phyloP scores from a whole-genome alignment of 2,888 invertebrate species.

The Eupithecia exiguata region DNA sequence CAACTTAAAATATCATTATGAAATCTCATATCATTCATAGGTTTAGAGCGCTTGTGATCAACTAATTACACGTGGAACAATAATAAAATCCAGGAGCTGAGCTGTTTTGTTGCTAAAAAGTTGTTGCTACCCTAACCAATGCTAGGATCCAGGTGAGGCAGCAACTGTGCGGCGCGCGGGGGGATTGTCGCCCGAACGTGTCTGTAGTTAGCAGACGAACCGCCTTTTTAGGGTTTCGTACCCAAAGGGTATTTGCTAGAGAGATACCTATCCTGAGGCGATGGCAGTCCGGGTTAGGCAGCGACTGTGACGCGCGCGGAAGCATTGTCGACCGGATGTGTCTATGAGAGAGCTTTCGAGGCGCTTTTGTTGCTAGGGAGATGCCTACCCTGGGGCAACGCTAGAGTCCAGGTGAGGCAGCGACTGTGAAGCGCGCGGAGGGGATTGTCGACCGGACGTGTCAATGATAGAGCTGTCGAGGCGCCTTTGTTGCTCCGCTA shows the following conservation, averaged over 20 bases:
- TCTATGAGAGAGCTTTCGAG: constrained; percentile 50
- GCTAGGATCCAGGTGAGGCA: no score
- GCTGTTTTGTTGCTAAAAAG: no score
- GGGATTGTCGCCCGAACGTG: no score
- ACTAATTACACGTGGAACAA: no score
- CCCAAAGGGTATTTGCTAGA: no score
- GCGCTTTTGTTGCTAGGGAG: background rate
- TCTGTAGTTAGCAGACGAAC: background rate
- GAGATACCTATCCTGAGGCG: background rate
- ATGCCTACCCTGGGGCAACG: background rate
- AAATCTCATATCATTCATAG: no score
- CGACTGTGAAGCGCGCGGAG: constrained; percentile 63
- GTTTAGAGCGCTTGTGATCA: no score
- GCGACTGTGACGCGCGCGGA: constrained; percentile 61
- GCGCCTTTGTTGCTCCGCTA: constrained; percentile 64
- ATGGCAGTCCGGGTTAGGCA: constrained; percentile 60
- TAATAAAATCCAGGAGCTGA: no score
- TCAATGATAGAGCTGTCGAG: constrained; percentile 64
- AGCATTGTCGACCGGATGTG: constrained; percentile 58
- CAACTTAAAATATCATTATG: no score
- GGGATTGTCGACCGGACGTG: constrained; percentile 59
- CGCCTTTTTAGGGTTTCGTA: no score
- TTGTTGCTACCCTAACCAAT: no score
- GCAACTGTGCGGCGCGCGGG: no score
- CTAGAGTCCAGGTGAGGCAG: constrained; percentile 62